Conservation (phyloP, 2,888 invertebrate species). For the Zeuzera pyrina region DNA sequence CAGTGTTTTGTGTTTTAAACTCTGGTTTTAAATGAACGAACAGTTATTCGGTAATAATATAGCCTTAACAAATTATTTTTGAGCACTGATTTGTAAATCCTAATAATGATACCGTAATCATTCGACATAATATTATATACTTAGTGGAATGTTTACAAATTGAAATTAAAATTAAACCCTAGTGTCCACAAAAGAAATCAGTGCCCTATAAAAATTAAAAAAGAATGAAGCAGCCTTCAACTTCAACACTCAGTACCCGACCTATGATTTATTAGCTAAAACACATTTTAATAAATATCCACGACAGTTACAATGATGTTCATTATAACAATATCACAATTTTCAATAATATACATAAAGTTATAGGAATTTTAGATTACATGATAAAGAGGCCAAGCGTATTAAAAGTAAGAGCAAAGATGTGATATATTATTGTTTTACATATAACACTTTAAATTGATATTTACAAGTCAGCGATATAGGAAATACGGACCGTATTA, state of each 20-base stretch:
- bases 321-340: constrained; percentile 72
- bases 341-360: constrained; percentile 71
- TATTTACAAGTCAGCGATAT: constrained; percentile 43
- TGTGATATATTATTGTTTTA: constrained; percentile 43
- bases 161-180: constrained; percentile 1
- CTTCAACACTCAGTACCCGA: constrained; percentile 39
- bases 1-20: constrained; percentile 44
- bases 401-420: constrained; percentile 56
- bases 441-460: constrained; percentile 34
- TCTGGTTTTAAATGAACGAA: constrained; percentile 42
- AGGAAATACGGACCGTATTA: constrained; percentile 42
- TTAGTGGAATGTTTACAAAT: neutral
- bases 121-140: too few species aligned
- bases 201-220: constrained; percentile 10
- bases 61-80: constrained; percentile 54
- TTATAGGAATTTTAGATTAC: constrained; percentile 60
- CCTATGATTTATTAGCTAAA: constrained; percentile 33
- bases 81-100: constrained; percentile 65
- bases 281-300: constrained; percentile 38
- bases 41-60: constrained; percentile 27
- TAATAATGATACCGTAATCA: constrained; percentile 4
- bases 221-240: constrained; percentile 8
- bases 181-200: constrained; percentile 7
- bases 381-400: constrained; percentile 66
- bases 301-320: constrained; percentile 47